phyloP scores from a whole-genome alignment of 2,113 vertebrate species.

The Heteronetta atricapilla region DNA sequence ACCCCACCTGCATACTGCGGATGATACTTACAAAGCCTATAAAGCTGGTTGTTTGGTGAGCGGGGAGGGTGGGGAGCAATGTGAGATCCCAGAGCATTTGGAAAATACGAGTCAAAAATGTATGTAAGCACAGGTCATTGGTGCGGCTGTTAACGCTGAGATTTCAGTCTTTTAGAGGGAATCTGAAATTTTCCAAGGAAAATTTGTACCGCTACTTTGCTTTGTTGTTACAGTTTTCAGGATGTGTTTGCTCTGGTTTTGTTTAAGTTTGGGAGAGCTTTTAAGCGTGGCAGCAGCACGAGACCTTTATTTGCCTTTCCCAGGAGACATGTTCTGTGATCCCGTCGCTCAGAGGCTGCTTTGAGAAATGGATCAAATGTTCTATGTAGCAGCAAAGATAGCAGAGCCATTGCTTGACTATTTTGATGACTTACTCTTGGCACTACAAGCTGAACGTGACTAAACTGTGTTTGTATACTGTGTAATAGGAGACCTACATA shows the following conservation, averaged over 20 bases:
- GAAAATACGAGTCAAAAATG: not conserved
- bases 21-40: slow-evolving; percentile 24
- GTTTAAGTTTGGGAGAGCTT: not conserved
- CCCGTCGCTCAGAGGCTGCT: not conserved
- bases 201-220: not conserved
- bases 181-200: not conserved
- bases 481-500: not conserved
- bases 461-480: not conserved
- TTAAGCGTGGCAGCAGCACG: not conserved
- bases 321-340: not conserved
- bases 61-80: too few species aligned
- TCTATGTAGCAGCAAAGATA: not conserved
- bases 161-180: not conserved
- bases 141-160: not conserved
- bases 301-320: not conserved
- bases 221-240: not conserved
- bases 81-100: slow-evolving; percentile 2
- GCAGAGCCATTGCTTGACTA: not conserved
- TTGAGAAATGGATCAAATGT: not conserved
- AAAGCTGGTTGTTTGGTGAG: not conserved
- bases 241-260: slow-evolving; percentile 2
- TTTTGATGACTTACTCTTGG: not conserved
- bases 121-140: not conserved
- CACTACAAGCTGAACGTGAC: not conserved
- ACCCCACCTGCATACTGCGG: not conserved